phyloP scores from a whole-genome alignment of 2,797 vertebrate species.

The Poliocrania exsul region DNA sequence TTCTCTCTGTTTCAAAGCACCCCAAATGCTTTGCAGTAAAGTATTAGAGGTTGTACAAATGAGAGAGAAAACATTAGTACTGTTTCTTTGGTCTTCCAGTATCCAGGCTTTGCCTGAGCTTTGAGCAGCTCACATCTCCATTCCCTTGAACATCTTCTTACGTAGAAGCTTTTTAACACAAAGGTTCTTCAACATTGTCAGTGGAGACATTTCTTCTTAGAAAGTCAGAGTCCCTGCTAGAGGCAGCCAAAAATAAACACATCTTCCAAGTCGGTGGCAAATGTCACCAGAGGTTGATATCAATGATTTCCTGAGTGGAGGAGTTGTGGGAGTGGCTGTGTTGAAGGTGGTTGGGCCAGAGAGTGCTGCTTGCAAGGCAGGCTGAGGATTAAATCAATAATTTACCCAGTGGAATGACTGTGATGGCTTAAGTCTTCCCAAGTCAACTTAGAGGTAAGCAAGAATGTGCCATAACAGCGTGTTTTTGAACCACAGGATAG shows the following conservation, averaged over 20 bases:
- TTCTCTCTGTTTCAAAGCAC: not conserved
- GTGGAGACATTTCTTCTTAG: not conserved
- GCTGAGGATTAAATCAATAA: constrained; percentile 14
- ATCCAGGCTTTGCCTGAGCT: not conserved
- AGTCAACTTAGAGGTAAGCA: constrained; percentile 70
- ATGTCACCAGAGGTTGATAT: not conserved
- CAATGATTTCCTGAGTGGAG: not conserved
- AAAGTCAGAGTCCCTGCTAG: not conserved
- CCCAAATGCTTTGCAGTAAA: not conserved
- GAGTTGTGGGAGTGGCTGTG: not conserved
- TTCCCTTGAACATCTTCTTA: not conserved
- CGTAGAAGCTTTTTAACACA: not conserved
- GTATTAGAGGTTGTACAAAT: not conserved
- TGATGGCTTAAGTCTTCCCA: constrained; percentile 11
- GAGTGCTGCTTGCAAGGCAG: not conserved
- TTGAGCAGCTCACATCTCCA: not conserved
- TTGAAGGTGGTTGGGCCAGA: not conserved
- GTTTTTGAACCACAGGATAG: constrained; percentile 66
- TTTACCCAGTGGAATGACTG: not conserved
- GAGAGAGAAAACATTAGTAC: not conserved
- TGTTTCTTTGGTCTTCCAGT: not conserved
- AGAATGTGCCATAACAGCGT: constrained; percentile 34
- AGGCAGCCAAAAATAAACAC: not conserved
- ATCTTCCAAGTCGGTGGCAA: not conserved
- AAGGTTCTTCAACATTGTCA: not conserved